These are phyloP conservation scores for Neosilurus hyrtlii DNA, from an alignment of 2,797 vertebrate species.

Conservation along the genomic window DNA sequence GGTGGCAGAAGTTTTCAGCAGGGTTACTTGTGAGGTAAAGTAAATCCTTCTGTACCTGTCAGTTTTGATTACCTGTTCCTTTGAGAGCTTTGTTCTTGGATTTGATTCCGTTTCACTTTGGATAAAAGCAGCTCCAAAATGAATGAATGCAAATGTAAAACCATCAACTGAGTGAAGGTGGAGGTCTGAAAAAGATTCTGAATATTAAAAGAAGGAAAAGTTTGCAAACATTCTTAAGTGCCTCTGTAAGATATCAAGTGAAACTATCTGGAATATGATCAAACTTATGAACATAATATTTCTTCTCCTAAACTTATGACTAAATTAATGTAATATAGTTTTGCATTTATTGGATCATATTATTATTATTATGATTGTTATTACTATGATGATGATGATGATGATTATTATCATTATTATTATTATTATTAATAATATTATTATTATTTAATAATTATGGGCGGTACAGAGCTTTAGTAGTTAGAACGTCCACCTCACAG, in stretches of 20 bases:
- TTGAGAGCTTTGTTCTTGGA: neutral
- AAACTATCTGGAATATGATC: neutral
- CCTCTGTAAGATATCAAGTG: neutral
- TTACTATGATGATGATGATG: no score
- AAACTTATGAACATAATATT: neutral
- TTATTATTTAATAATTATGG: no score
- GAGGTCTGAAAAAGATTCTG: neutral
- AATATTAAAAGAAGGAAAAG: neutral
- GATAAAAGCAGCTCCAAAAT: neutral
- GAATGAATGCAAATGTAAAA: constrained; percentile 1
- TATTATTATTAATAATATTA: no score
- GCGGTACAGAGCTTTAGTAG: no score
- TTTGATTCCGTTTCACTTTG: neutral
- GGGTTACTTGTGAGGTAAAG: neutral
- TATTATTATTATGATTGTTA: no score
- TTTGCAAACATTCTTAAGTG: neutral
- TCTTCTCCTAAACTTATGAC: neutral
- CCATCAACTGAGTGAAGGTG: neutral
- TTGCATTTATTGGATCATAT: no score
- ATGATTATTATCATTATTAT: no score
- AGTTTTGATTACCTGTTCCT: neutral
- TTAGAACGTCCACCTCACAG: no score
- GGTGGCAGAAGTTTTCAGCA: neutral
- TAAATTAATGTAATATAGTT: neutral
- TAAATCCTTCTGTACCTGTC: neutral